phyloP scores from a whole-genome alignment of 2,888 invertebrate genomes.

The Electrophaes corylata region DNA sequence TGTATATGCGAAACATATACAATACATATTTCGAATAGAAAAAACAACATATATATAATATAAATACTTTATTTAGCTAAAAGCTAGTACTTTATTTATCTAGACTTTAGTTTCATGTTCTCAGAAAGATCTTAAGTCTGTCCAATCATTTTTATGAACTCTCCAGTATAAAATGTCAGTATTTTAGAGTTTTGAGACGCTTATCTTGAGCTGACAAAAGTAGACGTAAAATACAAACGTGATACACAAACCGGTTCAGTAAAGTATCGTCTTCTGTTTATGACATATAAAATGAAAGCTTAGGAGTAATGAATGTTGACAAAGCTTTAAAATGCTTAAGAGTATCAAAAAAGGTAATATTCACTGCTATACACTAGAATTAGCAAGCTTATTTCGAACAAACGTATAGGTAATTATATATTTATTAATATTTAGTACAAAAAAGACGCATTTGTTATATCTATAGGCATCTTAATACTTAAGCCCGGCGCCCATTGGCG shows the following conservation, averaged over 20 bases:
- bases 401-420: too few species aligned
- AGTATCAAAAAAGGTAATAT: not conserved
- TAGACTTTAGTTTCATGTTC: constrained; percentile 8
- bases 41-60: too few species aligned
- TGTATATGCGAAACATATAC: too few species aligned
- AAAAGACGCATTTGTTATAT: too few species aligned
- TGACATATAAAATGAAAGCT: constrained; percentile 1
- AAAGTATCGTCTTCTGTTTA: constrained; percentile 7
- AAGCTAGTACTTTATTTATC: not conserved
- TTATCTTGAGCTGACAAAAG: constrained; percentile 22
- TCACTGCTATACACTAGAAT: not conserved
- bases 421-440: too few species aligned
- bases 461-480: too few species aligned
- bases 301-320: not conserved
- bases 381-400: not conserved
- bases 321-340: not conserved
- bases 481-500: too few species aligned
- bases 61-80: too few species aligned
- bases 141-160: constrained; percentile 21
- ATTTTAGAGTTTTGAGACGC: constrained; percentile 8
- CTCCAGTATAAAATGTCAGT: constrained; percentile 12
- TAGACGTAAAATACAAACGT: constrained; percentile 23
- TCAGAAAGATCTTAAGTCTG: constrained; percentile 10
- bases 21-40: too few species aligned
- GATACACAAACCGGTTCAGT: constrained; percentile 11